These are phyloP conservation scores for Anas capensis DNA, from an alignment of 2,797 vertebrate genomes.

Conservation along the genomic window DNA sequence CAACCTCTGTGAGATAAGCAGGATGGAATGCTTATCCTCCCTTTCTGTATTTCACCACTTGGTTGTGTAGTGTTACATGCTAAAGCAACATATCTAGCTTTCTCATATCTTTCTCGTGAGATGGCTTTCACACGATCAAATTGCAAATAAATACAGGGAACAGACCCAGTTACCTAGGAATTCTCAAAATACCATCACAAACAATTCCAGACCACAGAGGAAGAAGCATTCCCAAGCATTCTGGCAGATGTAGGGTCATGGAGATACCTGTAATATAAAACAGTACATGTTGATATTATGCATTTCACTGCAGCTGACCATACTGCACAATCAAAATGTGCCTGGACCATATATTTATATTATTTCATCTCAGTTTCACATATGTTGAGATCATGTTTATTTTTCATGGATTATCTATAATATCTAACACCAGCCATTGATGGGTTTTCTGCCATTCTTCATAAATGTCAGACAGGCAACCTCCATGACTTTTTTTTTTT, in stretches of 20 bases:
- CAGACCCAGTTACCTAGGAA: not conserved
- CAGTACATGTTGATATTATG: not conserved
- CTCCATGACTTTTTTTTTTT: not conserved
- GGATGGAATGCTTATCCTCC: not conserved
- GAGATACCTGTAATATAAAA: not conserved
- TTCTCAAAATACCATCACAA: not conserved
- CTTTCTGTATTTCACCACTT: not conserved
- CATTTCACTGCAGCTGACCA: not conserved
- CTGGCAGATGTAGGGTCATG: rapidly evolving
- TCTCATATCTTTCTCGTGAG: not conserved
- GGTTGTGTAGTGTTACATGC: not conserved
- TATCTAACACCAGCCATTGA: not conserved
- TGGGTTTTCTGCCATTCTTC: not conserved
- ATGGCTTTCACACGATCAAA: not conserved
- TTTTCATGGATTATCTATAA: not conserved
- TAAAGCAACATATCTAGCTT: not conserved
- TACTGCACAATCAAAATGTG: not conserved
- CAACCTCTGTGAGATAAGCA: not conserved
- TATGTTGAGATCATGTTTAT: not conserved
- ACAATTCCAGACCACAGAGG: not conserved
- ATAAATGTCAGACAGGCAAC: not conserved
- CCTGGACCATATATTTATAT: not conserved
- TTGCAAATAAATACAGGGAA: not conserved
- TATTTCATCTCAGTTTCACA: not conserved
- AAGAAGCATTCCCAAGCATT: not conserved